Evolutionary conservation across 2,113 vertebrate species (phyloP), one percentile per base, ranked within the genome.

Genomic region (Arvicanthis niloticus): DNA sequence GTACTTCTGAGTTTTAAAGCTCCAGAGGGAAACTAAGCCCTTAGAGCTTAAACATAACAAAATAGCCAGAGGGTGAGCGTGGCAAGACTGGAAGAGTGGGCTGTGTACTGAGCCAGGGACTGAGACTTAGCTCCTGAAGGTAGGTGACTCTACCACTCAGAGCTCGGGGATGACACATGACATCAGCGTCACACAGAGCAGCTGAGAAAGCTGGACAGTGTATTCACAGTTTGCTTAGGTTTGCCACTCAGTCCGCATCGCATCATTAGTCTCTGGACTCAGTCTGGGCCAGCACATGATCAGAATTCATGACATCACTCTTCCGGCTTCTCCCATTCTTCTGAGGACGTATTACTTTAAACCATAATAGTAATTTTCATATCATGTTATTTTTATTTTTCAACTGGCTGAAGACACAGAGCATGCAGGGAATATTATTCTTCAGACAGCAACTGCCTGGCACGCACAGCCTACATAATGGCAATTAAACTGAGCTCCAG

Each of bases 361-460:
- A 81, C 68, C 22, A 29, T 92, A 90, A 85, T 87, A 88, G 68
- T 95, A 87, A 89, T 97, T 97, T 90, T 96, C 92, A 65, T 92
- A 78, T 95, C 89, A 51, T 91, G 80, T 94, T 96, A 77, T 95
- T 92, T 98, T 93, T 97, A 84, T 77, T 98, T 93, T 94, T 97
- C 88, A 93, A 10, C 76, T 97, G 95, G 53, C 89, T 97, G 78
- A 97, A 95, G 98, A 96, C 93, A 56, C 19, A 97, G 73, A 88
- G 12, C 92, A n/a, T 65, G 37, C 12, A n/a, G 94, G 90, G 21
- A 89, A 86, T 5, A 7, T 96, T 89, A 91, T 98, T 97, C 85
- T 51, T 98, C 95, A 97, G 95, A 68, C 95, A 48, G 73, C 85
- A 95, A 42, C 78, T 97, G 34, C 75, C 75, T 87, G 89, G 92